These are phyloP conservation scores for Catostylus mosaicus DNA, from an alignment of 30 jellyfish, hydroid and myxozoan genomes.

Conservation along the genomic window DNA sequence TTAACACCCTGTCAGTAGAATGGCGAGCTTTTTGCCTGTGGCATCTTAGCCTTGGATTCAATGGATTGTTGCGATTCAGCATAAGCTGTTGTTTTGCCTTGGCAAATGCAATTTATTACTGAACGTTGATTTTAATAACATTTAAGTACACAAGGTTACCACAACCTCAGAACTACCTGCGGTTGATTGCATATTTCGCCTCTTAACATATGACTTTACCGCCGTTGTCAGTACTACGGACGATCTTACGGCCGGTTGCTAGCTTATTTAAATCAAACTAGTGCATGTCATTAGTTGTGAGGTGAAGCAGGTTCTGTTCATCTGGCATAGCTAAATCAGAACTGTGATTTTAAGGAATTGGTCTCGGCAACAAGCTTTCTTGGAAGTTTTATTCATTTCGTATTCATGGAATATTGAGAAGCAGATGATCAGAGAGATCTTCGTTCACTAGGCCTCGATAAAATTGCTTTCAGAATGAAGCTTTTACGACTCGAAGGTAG, in stretches of 20 bases:
- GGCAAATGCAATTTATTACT: background rate
- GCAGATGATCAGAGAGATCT: too few relatives aligned
- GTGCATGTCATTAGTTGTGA: background rate
- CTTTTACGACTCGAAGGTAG: background rate
- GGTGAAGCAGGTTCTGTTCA: background rate
- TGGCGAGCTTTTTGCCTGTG: too few relatives aligned
- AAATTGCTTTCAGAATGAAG: background rate
- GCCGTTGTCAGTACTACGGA: background rate
- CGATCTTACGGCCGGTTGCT: background rate
- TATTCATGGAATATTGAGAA: too few relatives aligned
- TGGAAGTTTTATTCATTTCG: background rate
- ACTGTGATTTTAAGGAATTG: background rate
- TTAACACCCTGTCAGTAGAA: too few relatives aligned
- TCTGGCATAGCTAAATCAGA: background rate
- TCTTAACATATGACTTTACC: background rate
- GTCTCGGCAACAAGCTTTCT: background rate
- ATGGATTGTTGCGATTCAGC: too few relatives aligned
- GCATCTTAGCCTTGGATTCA: too few relatives aligned
- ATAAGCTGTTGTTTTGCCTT: too few relatives aligned
- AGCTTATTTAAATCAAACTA: background rate
- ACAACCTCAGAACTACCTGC: constrained; percentile 23
- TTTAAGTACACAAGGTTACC: background rate
- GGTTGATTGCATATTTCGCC: background rate
- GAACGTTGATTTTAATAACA: background rate
- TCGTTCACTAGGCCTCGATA: too few relatives aligned